A percentile compares a stretch with the other conserved stretches of the same genome.
Conservation (phyloP, 2,888 invertebrate genomes). For the Phytoseiulus persimilis region DNA sequence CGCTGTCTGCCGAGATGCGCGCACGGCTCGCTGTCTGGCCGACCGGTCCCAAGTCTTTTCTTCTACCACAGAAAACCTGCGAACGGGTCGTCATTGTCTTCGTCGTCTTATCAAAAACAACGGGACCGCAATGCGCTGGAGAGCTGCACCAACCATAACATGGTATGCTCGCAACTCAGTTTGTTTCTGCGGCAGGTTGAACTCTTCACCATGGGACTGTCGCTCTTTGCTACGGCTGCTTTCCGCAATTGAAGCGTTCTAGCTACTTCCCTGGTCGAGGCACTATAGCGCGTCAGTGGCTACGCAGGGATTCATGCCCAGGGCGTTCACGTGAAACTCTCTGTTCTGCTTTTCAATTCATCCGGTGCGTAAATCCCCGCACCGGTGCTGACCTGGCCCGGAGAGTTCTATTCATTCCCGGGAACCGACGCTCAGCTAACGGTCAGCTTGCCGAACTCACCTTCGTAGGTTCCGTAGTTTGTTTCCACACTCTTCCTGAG, state of each 20-base stretch:
- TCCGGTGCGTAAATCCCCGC: neutral
- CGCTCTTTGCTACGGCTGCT: neutral
- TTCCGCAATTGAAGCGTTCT: neutral
- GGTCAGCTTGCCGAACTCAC: neutral
- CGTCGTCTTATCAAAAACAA: neutral
- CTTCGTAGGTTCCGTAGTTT: constrained; percentile 29
- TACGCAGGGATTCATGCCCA: neutral
- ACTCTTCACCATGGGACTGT: neutral
- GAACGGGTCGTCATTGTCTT: neutral
- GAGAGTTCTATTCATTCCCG: neutral
- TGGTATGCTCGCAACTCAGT: neutral
- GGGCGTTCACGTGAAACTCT: neutral
- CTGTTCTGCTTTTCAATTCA: neutral
- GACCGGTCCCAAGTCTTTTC: neutral
- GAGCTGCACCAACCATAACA: neutral
- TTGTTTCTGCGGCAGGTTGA: neutral
- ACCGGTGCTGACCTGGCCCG: neutral
- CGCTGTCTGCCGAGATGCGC: neutral
- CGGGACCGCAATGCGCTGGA: neutral
- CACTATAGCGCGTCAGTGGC: neutral
- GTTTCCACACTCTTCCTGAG: constrained; percentile 26
- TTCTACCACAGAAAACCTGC: neutral
- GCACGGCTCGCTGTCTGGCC: constrained; percentile 5
- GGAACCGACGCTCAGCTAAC: neutral
- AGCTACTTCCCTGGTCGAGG: neutral